phyloP scores from a whole-genome alignment of 2,888 invertebrate species.

The Phengaris arion region DNA sequence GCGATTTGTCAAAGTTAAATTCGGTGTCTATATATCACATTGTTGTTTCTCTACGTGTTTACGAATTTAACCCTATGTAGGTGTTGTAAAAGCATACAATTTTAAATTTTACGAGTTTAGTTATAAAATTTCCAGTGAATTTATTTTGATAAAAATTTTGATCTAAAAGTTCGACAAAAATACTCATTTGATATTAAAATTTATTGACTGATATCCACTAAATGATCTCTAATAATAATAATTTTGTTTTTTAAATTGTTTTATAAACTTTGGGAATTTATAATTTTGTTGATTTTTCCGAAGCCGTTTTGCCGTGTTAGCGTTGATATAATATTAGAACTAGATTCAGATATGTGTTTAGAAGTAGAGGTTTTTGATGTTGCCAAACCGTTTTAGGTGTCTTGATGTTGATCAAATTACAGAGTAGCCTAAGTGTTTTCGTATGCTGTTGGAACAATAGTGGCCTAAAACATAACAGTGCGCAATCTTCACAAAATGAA shows the following conservation, averaged over 20 bases:
- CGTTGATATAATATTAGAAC: neutral
- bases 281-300: neutral
- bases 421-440: neutral
- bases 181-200: slow-evolving; percentile 26
- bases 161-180: slow-evolving; percentile 11
- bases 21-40: neutral
- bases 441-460: slow-evolving; percentile 2
- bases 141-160: neutral
- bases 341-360: slow-evolving; percentile 13
- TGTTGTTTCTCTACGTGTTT: slow-evolving; percentile 9
- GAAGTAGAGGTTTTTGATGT: slow-evolving; percentile 6
- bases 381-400: neutral
- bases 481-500: neutral
- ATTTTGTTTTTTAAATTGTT: slow-evolving; percentile 1
- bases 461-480: neutral
- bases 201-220: slow-evolving; percentile 17
- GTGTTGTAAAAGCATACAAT: neutral
- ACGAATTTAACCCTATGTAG: neutral
- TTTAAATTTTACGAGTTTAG: neutral
- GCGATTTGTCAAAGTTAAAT: neutral
- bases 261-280: neutral
- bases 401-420: neutral
- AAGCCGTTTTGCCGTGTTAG: neutral
- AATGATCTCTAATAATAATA: slow-evolving; percentile 15
- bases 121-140: neutral